Evolutionary conservation across 2,797 vertebrate species (phyloP), one percentile per base, ranked within the genome.

Genomic region (Sebastes glaucus): DNA sequence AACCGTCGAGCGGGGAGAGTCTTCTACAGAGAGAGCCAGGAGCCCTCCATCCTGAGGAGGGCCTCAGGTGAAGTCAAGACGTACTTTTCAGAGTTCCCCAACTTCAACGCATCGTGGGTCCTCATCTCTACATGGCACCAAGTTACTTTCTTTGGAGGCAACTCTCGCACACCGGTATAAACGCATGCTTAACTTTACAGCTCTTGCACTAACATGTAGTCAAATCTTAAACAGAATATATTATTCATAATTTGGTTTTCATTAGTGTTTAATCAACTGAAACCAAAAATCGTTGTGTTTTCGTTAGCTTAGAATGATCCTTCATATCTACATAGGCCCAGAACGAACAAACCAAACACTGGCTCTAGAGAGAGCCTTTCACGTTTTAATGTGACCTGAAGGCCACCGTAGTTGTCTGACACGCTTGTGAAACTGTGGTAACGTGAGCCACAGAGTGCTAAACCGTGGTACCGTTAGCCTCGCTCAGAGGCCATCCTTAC

Each of bases 111-210:
- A 0, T 95, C 96, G 46, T 99, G 98, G 98, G 96, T 95, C 57
- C 97, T 99, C 81, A 74, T 99, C 0, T 96, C 97, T 52, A 99
- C 98, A 2, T 99, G 99, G 99, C 93, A 97, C 84, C 93, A 94
- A 62, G 99, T 99, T 72, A 99, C 99, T 56, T 99, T 99, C 96
- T 99, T 98, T 28, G 99, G 99, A 88, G 99, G 98, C 87, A 97
- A 94, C 84, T 87, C 96, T 0, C 87, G 92, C 76, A 98, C 98
- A 3, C 98, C 99, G 5, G 99, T 99, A 96, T 30, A 79, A 66
- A 83, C 68, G 82, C 49, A 66, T 38, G 75, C 25, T 35, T 33
- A 13, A 33, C 25, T 52, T 52, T 10, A 28, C 69, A 60, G 56
- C 60, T 35, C 9, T 71, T 9, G 11, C 8, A 22, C 22, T 71